A percentile compares a stretch with the other conserved stretches of the same genome.
phyloP scores from a whole-genome alignment of 2,797 vertebrate species.

The Kryptolebias ocellatus region DNA sequence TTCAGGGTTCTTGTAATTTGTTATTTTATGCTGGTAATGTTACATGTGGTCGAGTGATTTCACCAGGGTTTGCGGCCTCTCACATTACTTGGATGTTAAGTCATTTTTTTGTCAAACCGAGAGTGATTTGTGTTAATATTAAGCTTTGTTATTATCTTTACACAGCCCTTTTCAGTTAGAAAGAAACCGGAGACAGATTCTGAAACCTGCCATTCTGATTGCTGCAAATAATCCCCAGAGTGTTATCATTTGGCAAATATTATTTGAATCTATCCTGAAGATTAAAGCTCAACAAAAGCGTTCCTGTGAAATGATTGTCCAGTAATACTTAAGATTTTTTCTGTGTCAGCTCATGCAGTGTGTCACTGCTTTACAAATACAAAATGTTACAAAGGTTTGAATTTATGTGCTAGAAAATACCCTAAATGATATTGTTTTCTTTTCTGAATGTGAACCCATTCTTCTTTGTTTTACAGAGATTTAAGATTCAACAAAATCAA shows the following conservation, averaged over 20 bases:
- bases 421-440: background rate
- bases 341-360: slow-evolving; percentile 7
- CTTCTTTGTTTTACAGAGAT: slow-evolving; percentile 83
- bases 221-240: slow-evolving; percentile 18
- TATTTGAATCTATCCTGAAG: slow-evolving; percentile 40
- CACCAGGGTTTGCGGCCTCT: slow-evolving; percentile 19
- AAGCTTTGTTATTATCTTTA: slow-evolving; percentile 18
- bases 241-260: slow-evolving; percentile 55
- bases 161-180: slow-evolving; percentile 27
- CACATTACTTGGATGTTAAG: slow-evolving; percentile 8
- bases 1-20: slow-evolving; percentile 13
- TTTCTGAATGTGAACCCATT: background rate
- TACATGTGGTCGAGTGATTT: slow-evolving; percentile 30
- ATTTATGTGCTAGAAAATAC: background rate
- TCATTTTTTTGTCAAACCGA: slow-evolving; percentile 18
- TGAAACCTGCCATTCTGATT: slow-evolving; percentile 10
- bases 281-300: slow-evolving; percentile 50
- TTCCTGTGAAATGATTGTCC: slow-evolving; percentile 52
- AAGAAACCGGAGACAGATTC: slow-evolving; percentile 8
- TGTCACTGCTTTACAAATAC: background rate
- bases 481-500: slow-evolving; percentile 98
- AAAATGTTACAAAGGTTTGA: background rate
- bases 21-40: slow-evolving; percentile 17
- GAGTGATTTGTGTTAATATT: slow-evolving; percentile 50
- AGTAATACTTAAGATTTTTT: slow-evolving; percentile 37